A percentile compares a stretch with the other conserved stretches of the same genome.
Conservation (phyloP, 2,113 vertebrate species). For the Python bivittatus region DNA sequence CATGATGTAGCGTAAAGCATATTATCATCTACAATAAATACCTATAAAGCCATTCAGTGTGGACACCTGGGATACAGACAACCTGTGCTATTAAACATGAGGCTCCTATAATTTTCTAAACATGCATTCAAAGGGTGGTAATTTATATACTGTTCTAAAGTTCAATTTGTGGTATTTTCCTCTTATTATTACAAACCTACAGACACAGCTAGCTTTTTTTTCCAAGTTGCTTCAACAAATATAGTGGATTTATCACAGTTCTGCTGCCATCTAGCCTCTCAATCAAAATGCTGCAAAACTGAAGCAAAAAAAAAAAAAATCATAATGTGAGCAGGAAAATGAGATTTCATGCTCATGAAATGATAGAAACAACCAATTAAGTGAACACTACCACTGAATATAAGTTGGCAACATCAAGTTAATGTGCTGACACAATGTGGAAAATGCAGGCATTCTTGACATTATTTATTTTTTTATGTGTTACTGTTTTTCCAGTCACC, state of each 20-base stretch:
- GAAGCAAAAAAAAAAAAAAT: background rate
- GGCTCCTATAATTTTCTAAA: conserved; percentile 24
- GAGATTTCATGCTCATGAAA: background rate
- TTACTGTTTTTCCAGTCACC: background rate
- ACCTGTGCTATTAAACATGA: conserved; percentile 2
- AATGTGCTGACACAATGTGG: too few species aligned
- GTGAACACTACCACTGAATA: too few species aligned
- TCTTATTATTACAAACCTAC: conserved; percentile 23
- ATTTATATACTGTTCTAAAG: conserved; percentile 31
- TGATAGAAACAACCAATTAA: background rate
- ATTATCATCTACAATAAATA: background rate
- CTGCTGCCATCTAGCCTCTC: conserved; percentile 76
- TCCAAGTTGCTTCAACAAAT: background rate
- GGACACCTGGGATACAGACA: background rate
- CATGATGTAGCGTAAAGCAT: conserved; percentile 10
- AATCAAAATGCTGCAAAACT: conserved; percentile 41
- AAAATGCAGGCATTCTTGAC: background rate
- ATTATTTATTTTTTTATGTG: background rate
- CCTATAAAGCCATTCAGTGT: conserved; percentile 1
- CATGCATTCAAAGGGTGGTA: conserved; percentile 34
- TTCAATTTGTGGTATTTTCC: conserved; percentile 41
- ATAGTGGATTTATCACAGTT: conserved; percentile 59
- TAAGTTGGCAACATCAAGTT: background rate
- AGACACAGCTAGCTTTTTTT: background rate
- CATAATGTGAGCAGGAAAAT: background rate